Evolutionary conservation across 2,113 vertebrate genomes (phyloP).

Genomic region (Erinaceus europaeus): DNA sequence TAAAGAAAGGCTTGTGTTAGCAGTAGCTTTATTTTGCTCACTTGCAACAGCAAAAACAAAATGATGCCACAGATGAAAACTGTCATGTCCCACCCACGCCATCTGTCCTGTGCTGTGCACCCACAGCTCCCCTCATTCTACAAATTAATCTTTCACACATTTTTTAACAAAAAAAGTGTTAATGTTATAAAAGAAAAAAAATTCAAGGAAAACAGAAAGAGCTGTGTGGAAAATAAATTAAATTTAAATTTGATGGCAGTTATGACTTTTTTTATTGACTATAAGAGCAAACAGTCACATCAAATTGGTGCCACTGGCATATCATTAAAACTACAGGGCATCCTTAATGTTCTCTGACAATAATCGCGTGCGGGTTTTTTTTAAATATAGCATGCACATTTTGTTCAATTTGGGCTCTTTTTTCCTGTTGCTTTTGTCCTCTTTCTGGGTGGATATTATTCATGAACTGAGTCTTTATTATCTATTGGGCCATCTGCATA

Average conservation of each 20-base stretch:
- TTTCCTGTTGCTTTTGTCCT: slow-evolving; percentile 80
- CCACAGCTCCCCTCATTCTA: slow-evolving; percentile 86
- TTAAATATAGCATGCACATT: slow-evolving; percentile 84
- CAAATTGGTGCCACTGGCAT: slow-evolving; percentile 83
- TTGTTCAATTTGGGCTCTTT: slow-evolving; percentile 81
- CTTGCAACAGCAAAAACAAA: slow-evolving; percentile 85
- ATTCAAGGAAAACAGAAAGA: slow-evolving; percentile 87
- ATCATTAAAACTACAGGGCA: slow-evolving; percentile 84
- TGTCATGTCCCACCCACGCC: slow-evolving; percentile 87
- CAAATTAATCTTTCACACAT: slow-evolving; percentile 91
- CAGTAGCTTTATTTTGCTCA: slow-evolving; percentile 82
- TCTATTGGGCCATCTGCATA: slow-evolving; percentile 78
- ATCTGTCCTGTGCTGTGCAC: slow-evolving; percentile 86
- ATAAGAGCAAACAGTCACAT: slow-evolving; percentile 85
- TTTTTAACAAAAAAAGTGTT: slow-evolving; percentile 88
- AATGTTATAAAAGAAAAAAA: slow-evolving; percentile 87
- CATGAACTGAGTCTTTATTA: slow-evolving; percentile 80
- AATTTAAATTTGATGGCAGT: slow-evolving; percentile 88
- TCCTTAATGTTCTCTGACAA: slow-evolving; percentile 81
- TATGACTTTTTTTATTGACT: slow-evolving; percentile 88
- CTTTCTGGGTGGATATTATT: slow-evolving; percentile 83
- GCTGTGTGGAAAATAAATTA: slow-evolving; percentile 87
- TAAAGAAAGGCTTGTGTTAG: slow-evolving; percentile 71
- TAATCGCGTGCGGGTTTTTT: slow-evolving; percentile 78
- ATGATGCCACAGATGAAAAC: slow-evolving; percentile 86